phyloP scores from a whole-genome alignment of 2,888 invertebrate genomes.

The Tupiocoris notatus region DNA sequence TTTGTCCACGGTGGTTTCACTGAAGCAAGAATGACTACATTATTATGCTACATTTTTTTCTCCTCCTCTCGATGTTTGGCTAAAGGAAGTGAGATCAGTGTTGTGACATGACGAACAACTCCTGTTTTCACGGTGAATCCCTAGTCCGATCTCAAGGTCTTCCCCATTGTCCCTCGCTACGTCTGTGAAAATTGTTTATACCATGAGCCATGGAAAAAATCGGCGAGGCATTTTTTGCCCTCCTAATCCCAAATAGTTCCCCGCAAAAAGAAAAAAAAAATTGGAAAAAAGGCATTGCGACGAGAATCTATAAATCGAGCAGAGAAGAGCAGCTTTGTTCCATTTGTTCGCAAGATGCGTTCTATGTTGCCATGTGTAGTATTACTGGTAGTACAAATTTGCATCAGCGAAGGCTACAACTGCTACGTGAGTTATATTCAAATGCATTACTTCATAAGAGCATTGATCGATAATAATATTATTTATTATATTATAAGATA shows the following conservation, averaged over 20 bases:
- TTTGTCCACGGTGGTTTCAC: too few relatives aligned
- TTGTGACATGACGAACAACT: neutral
- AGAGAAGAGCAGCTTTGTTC: neutral
- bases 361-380: conserved; percentile 12
- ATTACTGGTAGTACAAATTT: neutral
- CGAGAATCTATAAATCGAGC: conserved; percentile 16
- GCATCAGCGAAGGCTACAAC: neutral
- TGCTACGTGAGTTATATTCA: neutral
- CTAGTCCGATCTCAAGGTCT: conserved; percentile 1
- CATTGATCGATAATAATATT: too few relatives aligned
- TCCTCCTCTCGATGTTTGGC: too few relatives aligned
- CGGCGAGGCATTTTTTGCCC: neutral
- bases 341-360: conserved; percentile 28
- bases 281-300: neutral
- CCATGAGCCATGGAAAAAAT: conserved; percentile 23
- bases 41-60: too few relatives aligned
- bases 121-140: conserved; percentile 23
- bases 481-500: too few relatives aligned
- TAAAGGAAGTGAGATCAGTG: neutral
- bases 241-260: neutral
- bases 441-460: too few relatives aligned
- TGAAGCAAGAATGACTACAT: too few relatives aligned
- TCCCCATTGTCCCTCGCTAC: conserved; percentile 8
- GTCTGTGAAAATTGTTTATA: conserved; percentile 33
- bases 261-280: neutral